Evolutionary conservation across 1,140 invertebrate genomes (phyloP).

Genomic region (Halesus radiatus): DNA sequence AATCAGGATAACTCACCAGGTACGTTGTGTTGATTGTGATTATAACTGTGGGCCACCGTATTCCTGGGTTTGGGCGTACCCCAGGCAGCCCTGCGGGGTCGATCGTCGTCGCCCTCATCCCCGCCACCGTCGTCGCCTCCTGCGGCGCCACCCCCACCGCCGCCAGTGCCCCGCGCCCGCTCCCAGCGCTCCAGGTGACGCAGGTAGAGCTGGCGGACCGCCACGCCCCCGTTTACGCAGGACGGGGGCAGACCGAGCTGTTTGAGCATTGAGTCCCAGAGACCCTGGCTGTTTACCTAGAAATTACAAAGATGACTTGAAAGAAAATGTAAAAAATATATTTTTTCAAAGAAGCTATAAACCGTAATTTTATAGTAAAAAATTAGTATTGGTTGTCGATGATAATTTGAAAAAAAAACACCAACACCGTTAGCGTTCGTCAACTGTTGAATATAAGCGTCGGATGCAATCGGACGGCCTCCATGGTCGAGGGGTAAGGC

Average conservation of each 20-base stretch:
- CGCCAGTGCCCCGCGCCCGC: constrained; percentile 51
- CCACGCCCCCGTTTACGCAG: constrained; percentile 89
- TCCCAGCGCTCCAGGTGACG: constrained; percentile 78
- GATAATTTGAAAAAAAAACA: too few species aligned
- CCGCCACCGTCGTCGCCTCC: constrained; percentile 83
- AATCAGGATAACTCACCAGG: constrained; percentile 69
- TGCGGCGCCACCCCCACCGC: constrained; percentile 69
- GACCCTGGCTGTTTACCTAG: constrained; percentile 87
- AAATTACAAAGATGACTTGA: constrained; percentile 51
- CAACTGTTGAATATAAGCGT: too few species aligned
- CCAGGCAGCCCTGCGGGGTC: constrained; percentile 74
- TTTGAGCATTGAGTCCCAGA: constrained; percentile 86
- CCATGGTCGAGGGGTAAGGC: too few species aligned
- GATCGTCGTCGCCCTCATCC: constrained; percentile 83
- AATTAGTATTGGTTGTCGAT: too few species aligned
- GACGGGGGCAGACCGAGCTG: constrained; percentile 83
- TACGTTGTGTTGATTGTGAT: constrained; percentile 86
- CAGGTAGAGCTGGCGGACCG: constrained; percentile 90
- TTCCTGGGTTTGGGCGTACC: constrained; percentile 77
- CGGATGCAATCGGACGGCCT: too few species aligned
- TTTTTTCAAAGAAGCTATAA: too few species aligned
- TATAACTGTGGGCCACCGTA: constrained; percentile 85
- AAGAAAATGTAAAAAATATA: too few species aligned
- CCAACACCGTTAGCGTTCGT: too few species aligned
- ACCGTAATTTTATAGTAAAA: too few species aligned